A percentile compares a stretch with the other conserved stretches of the same genome.
Evolutionary conservation across 2,797 vertebrate genomes (phyloP).

Genomic region (Tragelaphus eurycerus): DNA sequence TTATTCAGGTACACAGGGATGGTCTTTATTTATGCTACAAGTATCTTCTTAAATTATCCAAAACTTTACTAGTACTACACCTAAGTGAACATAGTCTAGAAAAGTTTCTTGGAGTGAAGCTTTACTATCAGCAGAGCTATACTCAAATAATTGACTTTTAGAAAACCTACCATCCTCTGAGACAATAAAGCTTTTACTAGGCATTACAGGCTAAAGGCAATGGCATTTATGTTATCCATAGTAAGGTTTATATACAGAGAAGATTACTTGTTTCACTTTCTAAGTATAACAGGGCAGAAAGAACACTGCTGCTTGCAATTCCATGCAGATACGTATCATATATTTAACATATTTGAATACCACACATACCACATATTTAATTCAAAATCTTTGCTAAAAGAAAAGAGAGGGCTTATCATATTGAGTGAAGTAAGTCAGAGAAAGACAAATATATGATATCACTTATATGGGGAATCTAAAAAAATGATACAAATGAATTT

Average conservation of each 20-base stretch:
- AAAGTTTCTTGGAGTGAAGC: neutral
- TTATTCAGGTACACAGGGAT: neutral
- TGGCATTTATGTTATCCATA: neutral
- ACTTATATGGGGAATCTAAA: neutral
- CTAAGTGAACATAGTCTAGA: neutral
- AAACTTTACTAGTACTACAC: neutral
- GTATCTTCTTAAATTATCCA: neutral
- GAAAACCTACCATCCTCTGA: neutral
- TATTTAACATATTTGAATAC: neutral
- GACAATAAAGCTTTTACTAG: neutral
- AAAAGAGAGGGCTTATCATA: neutral
- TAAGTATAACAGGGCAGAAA: neutral
- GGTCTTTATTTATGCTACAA: neutral
- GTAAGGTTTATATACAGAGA: neutral
- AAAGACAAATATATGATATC: neutral
- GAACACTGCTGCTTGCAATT: neutral
- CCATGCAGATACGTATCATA: neutral
- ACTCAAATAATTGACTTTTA: neutral
- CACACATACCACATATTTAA: neutral
- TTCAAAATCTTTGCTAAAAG: slow-evolving; percentile 10
- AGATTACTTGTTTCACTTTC: neutral
- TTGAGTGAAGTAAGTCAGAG: neutral
- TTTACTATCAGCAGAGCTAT: neutral
- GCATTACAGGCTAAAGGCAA: neutral
- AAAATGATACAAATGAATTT: neutral